Evolutionary conservation across 2,113 vertebrate species (phyloP).

Genomic region (Sorex araneus): DNA sequence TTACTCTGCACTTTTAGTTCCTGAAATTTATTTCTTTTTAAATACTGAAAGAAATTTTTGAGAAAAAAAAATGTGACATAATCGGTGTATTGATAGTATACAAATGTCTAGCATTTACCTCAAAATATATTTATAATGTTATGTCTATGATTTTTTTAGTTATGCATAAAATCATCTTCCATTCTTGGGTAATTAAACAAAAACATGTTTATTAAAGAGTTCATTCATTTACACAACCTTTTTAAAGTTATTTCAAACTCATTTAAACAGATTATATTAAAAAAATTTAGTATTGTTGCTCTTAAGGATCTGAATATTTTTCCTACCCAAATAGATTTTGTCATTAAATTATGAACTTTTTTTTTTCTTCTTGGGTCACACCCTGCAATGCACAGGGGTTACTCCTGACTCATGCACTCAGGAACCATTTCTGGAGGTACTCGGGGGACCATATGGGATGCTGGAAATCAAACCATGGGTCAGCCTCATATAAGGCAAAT

Average conservation of each 20-base stretch:
- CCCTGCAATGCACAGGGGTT: too few relatives aligned
- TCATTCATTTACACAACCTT: background rate
- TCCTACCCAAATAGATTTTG: background rate
- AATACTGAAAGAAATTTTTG: background rate
- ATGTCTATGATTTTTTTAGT: background rate
- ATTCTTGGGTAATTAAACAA: background rate
- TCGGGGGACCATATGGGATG: too few relatives aligned
- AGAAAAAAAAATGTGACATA: constrained; percentile 23
- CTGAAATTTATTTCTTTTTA: background rate
- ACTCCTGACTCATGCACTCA: too few relatives aligned
- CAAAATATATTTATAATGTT: constrained; percentile 15
- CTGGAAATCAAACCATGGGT: too few relatives aligned
- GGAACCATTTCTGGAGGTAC: too few relatives aligned
- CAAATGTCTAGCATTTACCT: constrained; percentile 48
- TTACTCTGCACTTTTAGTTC: too few relatives aligned
- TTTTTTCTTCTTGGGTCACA: too few relatives aligned
- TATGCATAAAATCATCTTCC: background rate
- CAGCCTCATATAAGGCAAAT: too few relatives aligned
- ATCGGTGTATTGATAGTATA: constrained; percentile 9
- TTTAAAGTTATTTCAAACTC: constrained; percentile 15
- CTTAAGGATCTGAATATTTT: background rate
- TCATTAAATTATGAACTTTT: constrained; percentile 8
- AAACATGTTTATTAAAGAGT: background rate
- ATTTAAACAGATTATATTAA: constrained; percentile 31
- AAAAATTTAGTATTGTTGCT: background rate